phyloP scores from a whole-genome alignment of 2,113 vertebrate genomes.

The Rhagologus leucostigma region DNA sequence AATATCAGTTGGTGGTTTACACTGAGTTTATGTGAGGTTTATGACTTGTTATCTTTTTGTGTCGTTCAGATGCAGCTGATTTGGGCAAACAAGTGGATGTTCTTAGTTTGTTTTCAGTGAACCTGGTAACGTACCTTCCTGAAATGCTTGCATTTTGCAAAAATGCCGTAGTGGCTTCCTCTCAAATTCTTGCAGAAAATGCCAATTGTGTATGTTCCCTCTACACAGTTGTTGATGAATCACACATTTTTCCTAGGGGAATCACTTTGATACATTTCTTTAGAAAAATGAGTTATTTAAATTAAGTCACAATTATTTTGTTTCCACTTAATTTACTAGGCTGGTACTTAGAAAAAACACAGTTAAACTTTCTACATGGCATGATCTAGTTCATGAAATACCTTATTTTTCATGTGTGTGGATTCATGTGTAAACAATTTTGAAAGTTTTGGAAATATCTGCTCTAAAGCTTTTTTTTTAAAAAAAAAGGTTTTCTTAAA shows the following conservation, averaged over 20 bases:
- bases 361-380: background rate
- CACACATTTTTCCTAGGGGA: background rate
- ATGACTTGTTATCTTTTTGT: background rate
- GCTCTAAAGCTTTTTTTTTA: background rate
- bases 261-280: background rate
- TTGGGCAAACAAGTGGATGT: accelerated
- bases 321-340: background rate
- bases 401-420: background rate
- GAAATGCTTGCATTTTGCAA: background rate
- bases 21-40: background rate
- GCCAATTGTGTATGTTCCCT: background rate
- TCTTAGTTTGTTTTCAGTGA: background rate
- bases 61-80: background rate
- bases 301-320: background rate
- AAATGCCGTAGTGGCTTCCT: background rate
- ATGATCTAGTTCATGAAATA: background rate
- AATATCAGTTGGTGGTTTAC: background rate
- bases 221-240: background rate
- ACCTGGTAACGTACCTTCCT: background rate
- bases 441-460: background rate
- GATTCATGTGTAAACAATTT: background rate
- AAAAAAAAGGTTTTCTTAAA: background rate
- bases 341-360: background rate
- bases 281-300: background rate
- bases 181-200: background rate